These are phyloP conservation scores for Frankliniella fusca DNA, from an alignment of 2,888 invertebrate genomes.

Conservation along the genomic window DNA sequence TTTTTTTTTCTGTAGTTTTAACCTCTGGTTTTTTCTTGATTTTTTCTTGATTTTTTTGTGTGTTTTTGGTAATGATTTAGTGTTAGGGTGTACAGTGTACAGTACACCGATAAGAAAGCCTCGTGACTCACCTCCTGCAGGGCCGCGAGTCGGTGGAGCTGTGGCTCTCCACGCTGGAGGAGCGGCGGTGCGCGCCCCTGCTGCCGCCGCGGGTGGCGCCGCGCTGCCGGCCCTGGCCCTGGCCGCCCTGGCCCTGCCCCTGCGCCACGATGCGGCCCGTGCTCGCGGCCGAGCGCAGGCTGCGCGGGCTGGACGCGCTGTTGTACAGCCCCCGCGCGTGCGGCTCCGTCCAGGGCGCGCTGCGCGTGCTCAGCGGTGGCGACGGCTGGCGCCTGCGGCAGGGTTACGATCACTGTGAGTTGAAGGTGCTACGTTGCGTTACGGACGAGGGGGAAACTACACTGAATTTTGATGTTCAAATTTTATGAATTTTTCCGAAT, in stretches of 20 bases:
- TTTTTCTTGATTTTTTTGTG: too few relatives aligned
- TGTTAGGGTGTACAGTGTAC: too few relatives aligned
- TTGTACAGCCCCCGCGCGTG: conserved; percentile 73
- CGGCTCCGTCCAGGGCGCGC: conserved; percentile 73
- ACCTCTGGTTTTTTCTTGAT: too few relatives aligned
- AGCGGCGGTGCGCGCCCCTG: conserved; percentile 41
- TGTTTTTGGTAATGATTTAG: too few relatives aligned
- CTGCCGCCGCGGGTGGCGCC: conserved; percentile 31
- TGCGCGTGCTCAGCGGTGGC: conserved; percentile 71
- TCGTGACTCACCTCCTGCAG: conserved; percentile 60
- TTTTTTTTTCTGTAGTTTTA: too few relatives aligned
- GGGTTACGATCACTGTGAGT: too few relatives aligned
- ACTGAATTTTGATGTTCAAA: too few relatives aligned
- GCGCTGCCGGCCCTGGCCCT: not conserved
- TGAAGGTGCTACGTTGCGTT: too few relatives aligned
- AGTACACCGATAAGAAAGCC: too few relatives aligned
- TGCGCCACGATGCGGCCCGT: conserved; percentile 24
- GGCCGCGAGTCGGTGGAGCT: conserved; percentile 80
- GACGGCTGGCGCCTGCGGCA: not conserved
- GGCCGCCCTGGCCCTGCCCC: not conserved
- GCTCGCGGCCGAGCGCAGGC: conserved; percentile 64
- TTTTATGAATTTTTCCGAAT: too few relatives aligned
- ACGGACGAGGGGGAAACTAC: too few relatives aligned
- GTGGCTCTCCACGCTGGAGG: conserved; percentile 81
- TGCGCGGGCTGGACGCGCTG: conserved; percentile 71